These are phyloP conservation scores for Casuarius casuarius DNA, from an alignment of 2,113 vertebrate genomes.

Conservation along the genomic window DNA sequence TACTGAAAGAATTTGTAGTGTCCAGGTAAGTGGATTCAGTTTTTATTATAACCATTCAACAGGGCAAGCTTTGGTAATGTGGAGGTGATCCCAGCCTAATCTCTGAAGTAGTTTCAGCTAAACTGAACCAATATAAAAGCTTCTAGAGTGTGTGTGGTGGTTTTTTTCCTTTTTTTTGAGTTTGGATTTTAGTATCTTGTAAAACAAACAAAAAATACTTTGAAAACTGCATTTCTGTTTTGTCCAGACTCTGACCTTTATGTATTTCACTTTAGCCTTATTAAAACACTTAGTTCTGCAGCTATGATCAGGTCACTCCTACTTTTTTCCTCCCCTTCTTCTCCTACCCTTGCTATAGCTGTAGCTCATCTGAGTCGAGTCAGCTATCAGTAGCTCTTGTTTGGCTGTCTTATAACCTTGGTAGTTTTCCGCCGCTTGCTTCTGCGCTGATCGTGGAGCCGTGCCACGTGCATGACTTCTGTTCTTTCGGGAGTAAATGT, in stretches of 20 bases:
- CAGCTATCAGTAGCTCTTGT: not conserved
- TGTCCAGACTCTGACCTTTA: not conserved
- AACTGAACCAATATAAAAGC: not conserved
- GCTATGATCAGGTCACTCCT: not conserved
- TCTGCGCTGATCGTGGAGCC: not conserved
- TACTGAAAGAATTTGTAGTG: not conserved
- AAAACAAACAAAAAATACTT: not conserved
- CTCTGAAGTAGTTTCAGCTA: not conserved
- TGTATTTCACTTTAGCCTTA: not conserved
- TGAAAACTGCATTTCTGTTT: not conserved
- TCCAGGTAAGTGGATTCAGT: not conserved
- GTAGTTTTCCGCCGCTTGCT: not conserved
- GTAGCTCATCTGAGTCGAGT: not conserved
- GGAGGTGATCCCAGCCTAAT: not conserved
- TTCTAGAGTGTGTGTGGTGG: not conserved
- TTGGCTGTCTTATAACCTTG: slow-evolving; percentile 8
- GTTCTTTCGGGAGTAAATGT: not conserved
- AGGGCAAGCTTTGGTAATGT: not conserved
- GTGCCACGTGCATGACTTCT: not conserved
- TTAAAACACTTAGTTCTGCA: not conserved
- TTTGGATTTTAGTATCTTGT: not conserved
- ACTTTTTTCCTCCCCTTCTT: not conserved
- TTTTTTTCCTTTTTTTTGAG: too few relatives aligned
- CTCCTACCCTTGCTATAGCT: not conserved
- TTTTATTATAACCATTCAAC: not conserved